Conservation (phyloP, 1,140 invertebrate genomes). For the Drosophila rufa region DNA sequence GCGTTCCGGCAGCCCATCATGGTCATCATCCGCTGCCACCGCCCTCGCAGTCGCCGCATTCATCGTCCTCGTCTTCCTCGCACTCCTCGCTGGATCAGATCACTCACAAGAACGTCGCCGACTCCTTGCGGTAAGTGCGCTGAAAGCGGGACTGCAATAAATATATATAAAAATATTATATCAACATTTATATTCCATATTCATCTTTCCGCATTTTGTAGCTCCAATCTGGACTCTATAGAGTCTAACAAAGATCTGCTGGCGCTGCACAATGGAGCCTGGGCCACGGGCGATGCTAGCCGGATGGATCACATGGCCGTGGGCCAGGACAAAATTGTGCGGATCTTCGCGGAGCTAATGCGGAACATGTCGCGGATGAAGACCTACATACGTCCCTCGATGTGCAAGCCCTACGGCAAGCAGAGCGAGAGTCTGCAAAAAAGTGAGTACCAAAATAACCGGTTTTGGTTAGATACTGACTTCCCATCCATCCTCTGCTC, state of each 20-base stretch:
- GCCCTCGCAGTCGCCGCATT: conserved; percentile 80
- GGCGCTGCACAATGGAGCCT: conserved; percentile 89
- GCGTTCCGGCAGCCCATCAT: conserved; percentile 52
- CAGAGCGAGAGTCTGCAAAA: conserved; percentile 94
- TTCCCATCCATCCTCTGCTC: conserved; percentile 28
- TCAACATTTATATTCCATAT: not conserved
- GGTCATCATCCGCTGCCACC: conserved; percentile 71
- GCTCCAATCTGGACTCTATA: conserved; percentile 80
- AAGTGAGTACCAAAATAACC: conserved; percentile 87
- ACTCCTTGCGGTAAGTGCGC: conserved; percentile 70
- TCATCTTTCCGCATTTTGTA: not conserved
- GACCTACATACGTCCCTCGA: conserved; percentile 92
- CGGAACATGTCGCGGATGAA: conserved; percentile 94
- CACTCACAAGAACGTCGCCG: conserved; percentile 71
- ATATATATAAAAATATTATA: no score
- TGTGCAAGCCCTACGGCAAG: conserved; percentile 95
- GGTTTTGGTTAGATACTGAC: conserved; percentile 15
- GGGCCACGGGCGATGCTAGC: conserved; percentile 84
- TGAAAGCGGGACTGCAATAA: not conserved
- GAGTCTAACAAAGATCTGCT: conserved; percentile 89
- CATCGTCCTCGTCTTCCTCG: conserved; percentile 79
- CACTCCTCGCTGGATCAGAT: conserved; percentile 76
- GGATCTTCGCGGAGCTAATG: conserved; percentile 93
- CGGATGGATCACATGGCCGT: conserved; percentile 84
- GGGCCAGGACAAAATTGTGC: conserved; percentile 92